Base-by-base conservation (phyloP, 2,888 invertebrate species). In the Hybos culiciformis region DNA sequence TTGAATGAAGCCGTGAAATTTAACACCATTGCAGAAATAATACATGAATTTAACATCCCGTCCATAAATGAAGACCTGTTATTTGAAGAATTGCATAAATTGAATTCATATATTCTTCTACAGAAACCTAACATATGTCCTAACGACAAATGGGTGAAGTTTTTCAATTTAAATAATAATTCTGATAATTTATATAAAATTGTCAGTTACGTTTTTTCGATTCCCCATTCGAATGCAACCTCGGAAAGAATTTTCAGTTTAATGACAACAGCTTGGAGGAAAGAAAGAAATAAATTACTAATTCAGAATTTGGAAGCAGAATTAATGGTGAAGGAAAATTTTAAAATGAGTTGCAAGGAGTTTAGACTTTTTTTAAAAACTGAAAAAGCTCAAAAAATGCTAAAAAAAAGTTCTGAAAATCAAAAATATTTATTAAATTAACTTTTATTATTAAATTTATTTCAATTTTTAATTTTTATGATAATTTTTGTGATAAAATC, bases 211-310 rank as follows among this genome's bases (percentile, higher is more conserved):
- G 33, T 24, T 9, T 36, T 41, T 26, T 41, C 41, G 17, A 29
- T 42, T 15, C 20, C 37, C 29, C 29, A 21, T 19, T 34, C 42
- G 15, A 42, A 42, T 37, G 37, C 42, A 21, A 37, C 31, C 12
- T 42, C 20, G 12, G 31, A 37, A 42, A 33, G 33, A 31, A 33
- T 42, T 29, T 42, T 37, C 21, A 29, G 42, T 33, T 37, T 42
- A 18, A 37, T 42, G 37, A 29, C 42, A 20, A 42, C 42, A 34
- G 31, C 37, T 37, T 37, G 42, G 29, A 20, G 31, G 14, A 42
- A 15, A 26, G 36, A 41, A 41, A 32, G 41, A 36, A 41, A 26
- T 26, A 31, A 14, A 7, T 36, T 41, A 29, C 20, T 29, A 14
- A 33, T 41, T 15, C 11, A 36, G 19, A 41, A 34, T 15, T 24